These are phyloP conservation scores for Neotoxoptera formosana DNA, from an alignment of 1,140 invertebrate genomes.

Conservation along the genomic window DNA sequence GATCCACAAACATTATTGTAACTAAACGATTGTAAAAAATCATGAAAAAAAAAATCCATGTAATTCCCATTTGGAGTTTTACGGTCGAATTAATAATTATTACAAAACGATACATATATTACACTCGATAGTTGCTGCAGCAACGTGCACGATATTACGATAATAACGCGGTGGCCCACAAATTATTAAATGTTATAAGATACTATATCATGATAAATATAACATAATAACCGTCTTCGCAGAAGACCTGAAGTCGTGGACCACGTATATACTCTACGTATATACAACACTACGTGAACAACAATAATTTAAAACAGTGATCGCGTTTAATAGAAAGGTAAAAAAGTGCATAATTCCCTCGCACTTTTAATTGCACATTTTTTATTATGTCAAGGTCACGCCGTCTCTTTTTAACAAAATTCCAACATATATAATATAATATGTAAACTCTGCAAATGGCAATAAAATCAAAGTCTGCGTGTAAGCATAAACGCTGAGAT, in stretches of 20 bases:
- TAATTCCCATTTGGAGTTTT: not conserved
- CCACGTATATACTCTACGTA: not conserved
- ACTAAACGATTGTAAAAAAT: not conserved
- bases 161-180: not conserved
- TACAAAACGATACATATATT: not conserved
- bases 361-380: slow-evolving; percentile 17
- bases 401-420: not conserved
- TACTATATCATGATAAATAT: not conserved
- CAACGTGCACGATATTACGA: not conserved
- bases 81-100: not conserved
- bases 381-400: not conserved
- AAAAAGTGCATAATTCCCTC: not conserved
- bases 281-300: not conserved
- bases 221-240: not conserved
- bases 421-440: not conserved
- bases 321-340: slow-evolving; percentile 11
- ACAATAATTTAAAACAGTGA: not conserved
- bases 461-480: not conserved
- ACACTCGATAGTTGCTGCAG: not conserved
- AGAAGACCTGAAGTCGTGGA: not conserved
- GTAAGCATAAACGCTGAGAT: not conserved
- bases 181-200: slow-evolving; percentile 28
- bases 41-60: not conserved
- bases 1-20: not conserved
- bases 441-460: not conserved